Evolutionary conservation across 1,140 invertebrate genomes (phyloP).

Genomic region (Mizuhopecten yessoensis): DNA sequence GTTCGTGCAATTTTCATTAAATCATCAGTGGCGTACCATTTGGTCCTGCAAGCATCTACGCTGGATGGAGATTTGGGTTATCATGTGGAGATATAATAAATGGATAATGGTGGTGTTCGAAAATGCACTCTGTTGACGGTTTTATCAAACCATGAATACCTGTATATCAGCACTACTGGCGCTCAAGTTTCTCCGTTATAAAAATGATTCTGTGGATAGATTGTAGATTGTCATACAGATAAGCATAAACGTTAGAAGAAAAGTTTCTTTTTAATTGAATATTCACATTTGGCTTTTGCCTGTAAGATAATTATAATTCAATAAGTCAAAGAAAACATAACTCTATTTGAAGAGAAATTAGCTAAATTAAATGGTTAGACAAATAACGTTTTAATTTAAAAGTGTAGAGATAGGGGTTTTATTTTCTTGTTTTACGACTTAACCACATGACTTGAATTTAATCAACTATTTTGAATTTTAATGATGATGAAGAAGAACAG

Average conservation of each 20-base stretch:
- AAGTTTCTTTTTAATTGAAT: no score
- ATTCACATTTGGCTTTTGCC: no score
- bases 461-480: no score
- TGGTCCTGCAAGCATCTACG: not conserved
- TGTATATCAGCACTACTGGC: not conserved
- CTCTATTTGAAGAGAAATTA: no score
- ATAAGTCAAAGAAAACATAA: no score
- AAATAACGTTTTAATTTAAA: no score
- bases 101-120: conserved; percentile 5
- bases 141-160: not conserved
- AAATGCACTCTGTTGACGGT: not conserved
- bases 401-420: no score
- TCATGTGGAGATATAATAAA: not conserved
- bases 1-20: not conserved
- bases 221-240: not conserved
- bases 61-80: not conserved
- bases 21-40: not conserved
- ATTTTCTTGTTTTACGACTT: no score
- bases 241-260: not conserved
- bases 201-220: not conserved
- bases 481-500: no score
- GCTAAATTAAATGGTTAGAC: no score
- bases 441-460: no score
- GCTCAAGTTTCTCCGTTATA: not conserved
- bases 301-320: no score